These are phyloP conservation scores for Centroberyx gerrardi DNA, from an alignment of 2,797 vertebrate genomes.

Conservation along the genomic window DNA sequence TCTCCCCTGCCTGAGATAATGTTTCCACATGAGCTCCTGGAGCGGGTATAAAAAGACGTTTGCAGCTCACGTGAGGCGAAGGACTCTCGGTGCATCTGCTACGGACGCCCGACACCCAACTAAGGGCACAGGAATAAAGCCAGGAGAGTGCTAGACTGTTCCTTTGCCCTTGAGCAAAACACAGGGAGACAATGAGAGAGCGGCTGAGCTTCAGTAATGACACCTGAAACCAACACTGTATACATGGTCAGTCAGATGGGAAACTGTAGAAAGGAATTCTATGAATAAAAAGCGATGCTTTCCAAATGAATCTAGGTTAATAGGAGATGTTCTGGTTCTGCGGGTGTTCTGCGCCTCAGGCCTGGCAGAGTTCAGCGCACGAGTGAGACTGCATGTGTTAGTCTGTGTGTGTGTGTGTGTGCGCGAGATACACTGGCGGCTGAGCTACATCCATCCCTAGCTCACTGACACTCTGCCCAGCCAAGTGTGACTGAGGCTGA, in stretches of 20 bases:
- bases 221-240: neutral
- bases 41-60: slow-evolving; percentile 48
- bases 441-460: slow-evolving; percentile 51
- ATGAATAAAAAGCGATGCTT: slow-evolving; percentile 45
- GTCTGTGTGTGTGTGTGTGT: slow-evolving; percentile 1
- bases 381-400: slow-evolving; percentile 22
- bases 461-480: slow-evolving; percentile 58
- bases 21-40: slow-evolving; percentile 53
- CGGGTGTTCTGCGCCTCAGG: slow-evolving; percentile 42
- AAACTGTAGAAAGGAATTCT: slow-evolving; percentile 2
- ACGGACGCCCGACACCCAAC: slow-evolving; percentile 8
- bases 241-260: neutral
- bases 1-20: slow-evolving; percentile 17
- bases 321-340: slow-evolving; percentile 68
- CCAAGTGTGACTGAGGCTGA: slow-evolving; percentile 51
- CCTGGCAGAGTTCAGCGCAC: slow-evolving; percentile 39
- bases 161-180: slow-evolving; percentile 8
- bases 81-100: slow-evolving; percentile 30
- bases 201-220: too few relatives aligned
- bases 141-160: neutral
- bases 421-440: slow-evolving; percentile 13
- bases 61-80: slow-evolving; percentile 39
- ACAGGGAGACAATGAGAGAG: neutral
- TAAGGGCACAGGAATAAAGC: slow-evolving; percentile 17
- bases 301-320: slow-evolving; percentile 73